phyloP scores from a whole-genome alignment of 2,113 vertebrate species.

The Psammodynastes pulverulentus region DNA sequence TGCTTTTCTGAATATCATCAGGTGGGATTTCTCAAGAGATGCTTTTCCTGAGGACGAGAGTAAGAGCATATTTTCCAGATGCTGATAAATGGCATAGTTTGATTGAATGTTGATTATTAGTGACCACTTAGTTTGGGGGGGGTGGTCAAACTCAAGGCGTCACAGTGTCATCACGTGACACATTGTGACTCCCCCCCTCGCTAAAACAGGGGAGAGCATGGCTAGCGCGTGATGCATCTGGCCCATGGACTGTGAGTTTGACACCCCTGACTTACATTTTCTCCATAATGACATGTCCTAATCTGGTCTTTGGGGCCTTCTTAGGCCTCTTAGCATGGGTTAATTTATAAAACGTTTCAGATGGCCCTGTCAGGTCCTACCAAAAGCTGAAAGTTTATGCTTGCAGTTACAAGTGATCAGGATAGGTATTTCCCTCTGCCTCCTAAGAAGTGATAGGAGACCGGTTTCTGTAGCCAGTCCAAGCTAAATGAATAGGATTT shows the following conservation, averaged over 20 bases:
- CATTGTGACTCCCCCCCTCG: too few relatives aligned
- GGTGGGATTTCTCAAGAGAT: neutral
- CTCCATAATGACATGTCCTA: neutral
- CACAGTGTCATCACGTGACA: too few relatives aligned
- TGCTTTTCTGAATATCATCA: neutral
- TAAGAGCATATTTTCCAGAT: neutral
- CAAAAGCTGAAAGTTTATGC: neutral
- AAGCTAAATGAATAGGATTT: neutral
- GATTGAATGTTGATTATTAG: neutral
- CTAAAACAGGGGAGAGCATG: too few relatives aligned
- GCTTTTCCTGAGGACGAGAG: neutral
- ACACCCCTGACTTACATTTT: neutral
- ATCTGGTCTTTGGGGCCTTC: neutral
- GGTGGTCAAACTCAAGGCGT: too few relatives aligned
- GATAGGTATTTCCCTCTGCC: neutral
- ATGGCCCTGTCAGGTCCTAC: neutral
- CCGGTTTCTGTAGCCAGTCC: neutral
- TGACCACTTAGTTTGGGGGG: neutral
- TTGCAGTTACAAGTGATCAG: neutral
- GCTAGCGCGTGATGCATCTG: too few relatives aligned
- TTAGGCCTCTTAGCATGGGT: neutral
- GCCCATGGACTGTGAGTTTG: too few relatives aligned
- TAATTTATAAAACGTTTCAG: neutral
- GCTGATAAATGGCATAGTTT: neutral
- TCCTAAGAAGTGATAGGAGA: neutral